Evolutionary conservation across 2,113 vertebrate species (phyloP).

Genomic region (Erythrolamprus reginae): DNA sequence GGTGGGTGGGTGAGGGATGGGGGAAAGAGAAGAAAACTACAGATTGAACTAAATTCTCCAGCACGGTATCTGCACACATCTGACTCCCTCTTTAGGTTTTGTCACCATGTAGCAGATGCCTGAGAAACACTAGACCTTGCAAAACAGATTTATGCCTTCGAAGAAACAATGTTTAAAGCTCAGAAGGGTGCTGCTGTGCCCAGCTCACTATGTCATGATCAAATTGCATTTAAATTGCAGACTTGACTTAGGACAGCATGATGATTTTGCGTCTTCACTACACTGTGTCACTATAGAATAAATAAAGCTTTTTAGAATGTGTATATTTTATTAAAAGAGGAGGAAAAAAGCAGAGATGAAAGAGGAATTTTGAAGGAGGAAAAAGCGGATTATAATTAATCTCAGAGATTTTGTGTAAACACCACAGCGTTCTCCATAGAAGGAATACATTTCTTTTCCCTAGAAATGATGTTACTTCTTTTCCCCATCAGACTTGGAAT

Average conservation of each 20-base stretch:
- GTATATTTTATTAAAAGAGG: background rate
- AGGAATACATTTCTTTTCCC: background rate
- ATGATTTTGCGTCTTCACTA: constrained; percentile 24
- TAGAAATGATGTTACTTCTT: background rate
- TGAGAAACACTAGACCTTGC: constrained; percentile 30
- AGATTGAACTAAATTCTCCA: constrained; percentile 85
- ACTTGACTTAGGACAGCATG: constrained; percentile 36
- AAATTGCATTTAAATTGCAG: constrained; percentile 49
- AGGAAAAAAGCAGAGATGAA: accelerated
- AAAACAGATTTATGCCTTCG: constrained; percentile 47
- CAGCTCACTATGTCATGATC: constrained; percentile 17
- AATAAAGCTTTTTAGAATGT: background rate
- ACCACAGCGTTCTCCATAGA: background rate
- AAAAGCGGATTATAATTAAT: constrained; percentile 37
- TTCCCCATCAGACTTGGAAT: constrained; percentile 45
- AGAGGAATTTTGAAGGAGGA: background rate
- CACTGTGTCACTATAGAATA: constrained; percentile 24
- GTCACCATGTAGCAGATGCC: constrained; percentile 49
- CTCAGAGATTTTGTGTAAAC: constrained; percentile 29
- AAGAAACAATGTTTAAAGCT: constrained; percentile 46
- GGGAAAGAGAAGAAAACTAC: constrained; percentile 69
- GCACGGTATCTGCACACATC: constrained; percentile 72
- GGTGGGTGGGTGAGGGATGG: constrained; percentile 27
- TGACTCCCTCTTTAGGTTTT: constrained; percentile 69
- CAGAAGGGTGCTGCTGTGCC: constrained; percentile 9